phyloP scores from a whole-genome alignment of 2,797 vertebrate genomes.

The Leptatherina wallacei region DNA sequence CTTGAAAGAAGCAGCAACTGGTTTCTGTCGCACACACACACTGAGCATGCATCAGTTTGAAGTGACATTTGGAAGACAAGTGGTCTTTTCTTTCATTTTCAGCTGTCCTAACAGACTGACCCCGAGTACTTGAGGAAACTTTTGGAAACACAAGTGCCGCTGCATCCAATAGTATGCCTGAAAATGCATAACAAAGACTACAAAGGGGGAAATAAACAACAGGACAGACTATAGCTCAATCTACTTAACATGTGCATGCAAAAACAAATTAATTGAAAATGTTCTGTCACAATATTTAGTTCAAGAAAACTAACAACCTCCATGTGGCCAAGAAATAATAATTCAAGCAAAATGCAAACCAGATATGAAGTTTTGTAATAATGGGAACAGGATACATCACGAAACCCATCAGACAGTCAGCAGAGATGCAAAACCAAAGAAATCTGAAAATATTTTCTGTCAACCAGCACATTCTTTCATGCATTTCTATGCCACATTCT shows the following conservation, averaged over 20 bases:
- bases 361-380: slow-evolving; percentile 23
- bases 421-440: slow-evolving; percentile 26
- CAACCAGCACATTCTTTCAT: slow-evolving; percentile 37
- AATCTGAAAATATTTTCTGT: slow-evolving; percentile 39
- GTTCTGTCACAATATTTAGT: slow-evolving; percentile 1
- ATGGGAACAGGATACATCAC: slow-evolving; percentile 19
- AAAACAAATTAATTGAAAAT: not conserved
- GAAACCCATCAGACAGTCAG: slow-evolving; percentile 34
- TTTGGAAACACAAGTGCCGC: slow-evolving; percentile 4
- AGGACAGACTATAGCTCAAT: not conserved
- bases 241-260: not conserved
- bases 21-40: slow-evolving; percentile 84
- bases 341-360: slow-evolving; percentile 35
- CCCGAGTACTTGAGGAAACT: slow-evolving; percentile 8
- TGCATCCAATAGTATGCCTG: not conserved
- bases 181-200: not conserved
- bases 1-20: slow-evolving; percentile 88
- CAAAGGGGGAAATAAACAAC: slow-evolving; percentile 12
- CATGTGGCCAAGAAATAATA: not conserved
- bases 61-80: slow-evolving; percentile 65
- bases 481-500: slow-evolving; percentile 32
- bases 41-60: slow-evolving; percentile 58
- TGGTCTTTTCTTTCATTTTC: slow-evolving; percentile 62
- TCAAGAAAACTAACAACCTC: slow-evolving; percentile 6
- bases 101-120: slow-evolving; percentile 16